These are phyloP conservation scores for Neoarius graeffei DNA, from an alignment of 2,113 vertebrate species.

Conservation along the genomic window DNA sequence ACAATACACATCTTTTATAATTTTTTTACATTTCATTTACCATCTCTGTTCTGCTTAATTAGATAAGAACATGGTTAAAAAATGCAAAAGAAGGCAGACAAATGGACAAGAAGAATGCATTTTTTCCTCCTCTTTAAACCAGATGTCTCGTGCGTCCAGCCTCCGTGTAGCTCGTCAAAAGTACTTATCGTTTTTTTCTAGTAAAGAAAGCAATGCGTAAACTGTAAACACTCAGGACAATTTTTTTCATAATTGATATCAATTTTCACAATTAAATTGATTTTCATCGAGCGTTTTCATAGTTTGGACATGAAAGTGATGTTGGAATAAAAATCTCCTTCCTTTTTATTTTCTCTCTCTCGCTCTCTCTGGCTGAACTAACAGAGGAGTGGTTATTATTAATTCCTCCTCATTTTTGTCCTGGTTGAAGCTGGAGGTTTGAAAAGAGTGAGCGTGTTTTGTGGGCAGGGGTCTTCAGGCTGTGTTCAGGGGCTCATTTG, in stretches of 20 bases:
- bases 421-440: slow-evolving; percentile 58
- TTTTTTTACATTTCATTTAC: not conserved
- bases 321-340: slow-evolving; percentile 4
- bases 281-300: not conserved
- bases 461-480: slow-evolving; percentile 66
- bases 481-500: slow-evolving; percentile 75
- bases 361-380: not conserved
- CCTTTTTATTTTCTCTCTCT: not conserved
- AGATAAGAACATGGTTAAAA: not conserved
- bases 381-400: slow-evolving; percentile 53
- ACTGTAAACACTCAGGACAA: not conserved
- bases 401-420: slow-evolving; percentile 49
- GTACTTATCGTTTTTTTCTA: not conserved
- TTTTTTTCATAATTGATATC: not conserved
- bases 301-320: not conserved
- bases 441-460: slow-evolving; percentile 61
- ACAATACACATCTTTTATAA: not conserved
- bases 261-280: not conserved
- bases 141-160: not conserved
- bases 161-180: not conserved
- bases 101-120: not conserved
- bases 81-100: not conserved
- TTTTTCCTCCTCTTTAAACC: not conserved
- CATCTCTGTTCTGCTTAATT: not conserved
- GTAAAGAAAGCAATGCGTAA: not conserved